Evolutionary conservation across 2,888 invertebrate species (phyloP).

Genomic region (Stenichneumon culpator): DNA sequence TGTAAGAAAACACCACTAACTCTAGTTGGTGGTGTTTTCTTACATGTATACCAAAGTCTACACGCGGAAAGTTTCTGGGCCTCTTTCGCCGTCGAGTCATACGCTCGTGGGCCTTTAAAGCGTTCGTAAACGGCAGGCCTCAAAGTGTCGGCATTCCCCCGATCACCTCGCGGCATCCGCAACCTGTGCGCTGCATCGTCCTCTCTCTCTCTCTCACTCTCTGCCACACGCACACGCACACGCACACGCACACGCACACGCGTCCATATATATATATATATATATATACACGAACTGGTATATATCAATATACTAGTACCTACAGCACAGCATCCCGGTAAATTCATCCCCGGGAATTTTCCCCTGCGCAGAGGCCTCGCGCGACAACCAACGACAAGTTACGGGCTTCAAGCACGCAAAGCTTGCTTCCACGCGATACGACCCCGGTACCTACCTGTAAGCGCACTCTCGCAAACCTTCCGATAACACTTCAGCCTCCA

Average conservation of each 20-base stretch:
- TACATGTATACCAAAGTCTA: too few relatives aligned
- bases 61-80: too few relatives aligned
- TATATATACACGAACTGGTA: conserved; percentile 2
- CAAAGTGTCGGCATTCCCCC: conserved; percentile 29
- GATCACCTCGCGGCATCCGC: conserved; percentile 38
- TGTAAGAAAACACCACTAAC: neutral
- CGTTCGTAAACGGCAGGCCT: conserved; percentile 50
- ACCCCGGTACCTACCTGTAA: conserved; percentile 26
- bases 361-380: conserved; percentile 33
- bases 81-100: too few relatives aligned
- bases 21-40: too few relatives aligned
- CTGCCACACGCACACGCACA: too few relatives aligned
- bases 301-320: conserved; percentile 17
- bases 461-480: conserved; percentile 36
- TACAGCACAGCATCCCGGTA: conserved; percentile 51
- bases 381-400: conserved; percentile 73
- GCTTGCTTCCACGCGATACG: conserved; percentile 56
- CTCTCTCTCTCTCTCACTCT: neutral
- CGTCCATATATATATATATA: too few relatives aligned
- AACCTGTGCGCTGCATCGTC: conserved; percentile 7
- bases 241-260: too few relatives aligned
- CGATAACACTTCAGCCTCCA: conserved; percentile 27
- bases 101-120: conserved; percentile 15
- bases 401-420: conserved; percentile 74
- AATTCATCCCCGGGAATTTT: conserved; percentile 68